phyloP scores from a whole-genome alignment of 2,888 invertebrate genomes.

The Parnassius smintheus region DNA sequence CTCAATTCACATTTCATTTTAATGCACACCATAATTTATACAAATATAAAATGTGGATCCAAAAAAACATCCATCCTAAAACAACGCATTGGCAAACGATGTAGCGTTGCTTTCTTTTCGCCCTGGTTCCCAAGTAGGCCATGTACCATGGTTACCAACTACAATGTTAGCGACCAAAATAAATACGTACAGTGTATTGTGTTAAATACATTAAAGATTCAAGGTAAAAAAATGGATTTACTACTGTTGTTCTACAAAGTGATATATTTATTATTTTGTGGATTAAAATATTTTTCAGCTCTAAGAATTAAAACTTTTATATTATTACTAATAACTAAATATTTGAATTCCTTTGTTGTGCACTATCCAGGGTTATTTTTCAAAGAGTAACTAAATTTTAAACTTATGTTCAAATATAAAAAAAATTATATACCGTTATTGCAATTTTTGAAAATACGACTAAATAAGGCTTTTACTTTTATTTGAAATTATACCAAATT shows the following conservation, averaged over 20 bases:
- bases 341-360: too few species aligned
- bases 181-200: background rate
- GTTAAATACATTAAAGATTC: conserved; percentile 1
- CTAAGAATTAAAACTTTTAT: too few species aligned
- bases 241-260: background rate
- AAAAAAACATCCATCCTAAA: conserved; percentile 1
- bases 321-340: too few species aligned
- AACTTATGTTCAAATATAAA: too few species aligned
- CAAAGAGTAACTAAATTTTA: too few species aligned
- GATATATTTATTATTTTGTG: background rate
- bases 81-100: conserved; percentile 31
- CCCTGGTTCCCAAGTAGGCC: conserved; percentile 57
- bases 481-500: too few species aligned
- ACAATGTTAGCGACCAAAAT: conserved; percentile 14
- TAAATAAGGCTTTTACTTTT: too few species aligned
- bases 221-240: background rate
- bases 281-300: background rate
- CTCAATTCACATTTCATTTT: too few species aligned
- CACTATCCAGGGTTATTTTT: too few species aligned
- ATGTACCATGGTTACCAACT: conserved; percentile 37
- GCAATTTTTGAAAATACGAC: too few species aligned
- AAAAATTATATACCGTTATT: too few species aligned
- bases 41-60: background rate
- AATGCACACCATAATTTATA: background rate
- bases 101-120: conserved; percentile 55